phyloP scores from a whole-genome alignment of 1,140 invertebrate genomes.

The Globodera rostochiensis region DNA sequence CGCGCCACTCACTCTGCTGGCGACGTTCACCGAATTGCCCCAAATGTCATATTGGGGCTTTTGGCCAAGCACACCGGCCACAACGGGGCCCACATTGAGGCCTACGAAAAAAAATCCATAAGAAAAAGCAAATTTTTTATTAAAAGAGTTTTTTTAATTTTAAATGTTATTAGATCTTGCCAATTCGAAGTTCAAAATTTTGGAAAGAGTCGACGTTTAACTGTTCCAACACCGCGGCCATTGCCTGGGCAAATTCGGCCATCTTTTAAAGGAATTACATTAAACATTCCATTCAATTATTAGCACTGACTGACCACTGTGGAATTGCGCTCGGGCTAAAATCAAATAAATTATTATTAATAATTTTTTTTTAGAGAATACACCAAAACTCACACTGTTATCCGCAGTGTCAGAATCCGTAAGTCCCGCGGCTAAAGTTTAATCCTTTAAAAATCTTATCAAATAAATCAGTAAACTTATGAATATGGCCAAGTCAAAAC shows the following conservation, averaged over 20 bases:
- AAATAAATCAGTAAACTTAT: not conserved
- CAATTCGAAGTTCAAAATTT: constrained; percentile 89
- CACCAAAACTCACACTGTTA: constrained; percentile 26
- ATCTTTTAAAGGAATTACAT: constrained; percentile 66
- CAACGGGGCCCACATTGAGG: constrained; percentile 89
- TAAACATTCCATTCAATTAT: not conserved
- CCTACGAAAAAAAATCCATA: constrained; percentile 70
- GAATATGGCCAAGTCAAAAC: too few relatives aligned
- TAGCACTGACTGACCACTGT: constrained; percentile 69
- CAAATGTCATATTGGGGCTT: constrained; percentile 98
- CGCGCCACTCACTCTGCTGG: constrained; percentile 78
- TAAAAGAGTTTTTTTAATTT: constrained; percentile 8
- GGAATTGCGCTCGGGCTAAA: constrained; percentile 82
- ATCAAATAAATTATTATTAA: constrained; percentile 4
- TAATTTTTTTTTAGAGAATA: not conserved
- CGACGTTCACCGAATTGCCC: constrained; percentile 96
- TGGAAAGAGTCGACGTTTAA: constrained; percentile 97
- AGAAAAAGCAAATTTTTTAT: constrained; percentile 2
- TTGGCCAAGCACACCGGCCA: constrained; percentile 91
- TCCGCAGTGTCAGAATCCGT: constrained; percentile 45
- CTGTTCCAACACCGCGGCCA: constrained; percentile 87
- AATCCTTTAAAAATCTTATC: not conserved
- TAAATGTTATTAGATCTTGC: constrained; percentile 41
- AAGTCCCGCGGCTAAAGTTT: constrained; percentile 44
- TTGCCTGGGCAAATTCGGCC: constrained; percentile 87